Conservation (phyloP, 2,888 invertebrate species). For the Diarsia rubi region DNA sequence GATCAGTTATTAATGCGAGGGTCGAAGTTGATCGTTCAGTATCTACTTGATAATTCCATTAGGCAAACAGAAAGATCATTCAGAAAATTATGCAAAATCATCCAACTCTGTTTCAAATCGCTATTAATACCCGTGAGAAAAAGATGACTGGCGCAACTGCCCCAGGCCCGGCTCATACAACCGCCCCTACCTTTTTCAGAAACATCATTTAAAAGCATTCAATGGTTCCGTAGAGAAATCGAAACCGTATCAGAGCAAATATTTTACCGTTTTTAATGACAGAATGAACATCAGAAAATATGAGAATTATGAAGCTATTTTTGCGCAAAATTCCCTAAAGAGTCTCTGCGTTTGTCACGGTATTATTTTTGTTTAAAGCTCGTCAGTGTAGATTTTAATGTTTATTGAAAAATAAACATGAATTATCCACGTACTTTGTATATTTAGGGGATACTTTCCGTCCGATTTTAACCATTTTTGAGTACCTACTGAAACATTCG, state of each 20-base stretch:
- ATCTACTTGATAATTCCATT: conserved; percentile 77
- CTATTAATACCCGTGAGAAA: conserved; percentile 84
- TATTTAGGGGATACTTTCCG: not conserved
- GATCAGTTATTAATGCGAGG: not conserved
- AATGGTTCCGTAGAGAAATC: conserved; percentile 54
- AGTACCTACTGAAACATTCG: not conserved
- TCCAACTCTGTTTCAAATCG: conserved; percentile 81
- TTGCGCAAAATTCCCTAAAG: conserved; percentile 9
- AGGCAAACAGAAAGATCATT: conserved; percentile 76
- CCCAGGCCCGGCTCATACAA: conserved; percentile 62
- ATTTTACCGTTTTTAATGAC: conserved; percentile 48
- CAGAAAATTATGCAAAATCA: conserved; percentile 82
- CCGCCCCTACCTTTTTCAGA: conserved; percentile 68
- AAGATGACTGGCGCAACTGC: conserved; percentile 73
- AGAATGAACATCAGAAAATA: conserved; percentile 40
- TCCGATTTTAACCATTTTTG: not conserved
- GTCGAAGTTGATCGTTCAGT: conserved; percentile 13
- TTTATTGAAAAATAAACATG: conserved; percentile 18
- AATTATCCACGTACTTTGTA: not conserved
- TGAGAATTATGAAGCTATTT: conserved; percentile 37
- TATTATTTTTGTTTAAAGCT: conserved; percentile 18
- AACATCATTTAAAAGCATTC: conserved; percentile 68
- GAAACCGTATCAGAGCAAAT: conserved; percentile 43
- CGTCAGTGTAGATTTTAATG: not conserved
- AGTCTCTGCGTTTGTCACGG: conserved; percentile 6